Base-by-base conservation (phyloP, 2,888 invertebrate species). In the Tineola bisselliella region DNA sequence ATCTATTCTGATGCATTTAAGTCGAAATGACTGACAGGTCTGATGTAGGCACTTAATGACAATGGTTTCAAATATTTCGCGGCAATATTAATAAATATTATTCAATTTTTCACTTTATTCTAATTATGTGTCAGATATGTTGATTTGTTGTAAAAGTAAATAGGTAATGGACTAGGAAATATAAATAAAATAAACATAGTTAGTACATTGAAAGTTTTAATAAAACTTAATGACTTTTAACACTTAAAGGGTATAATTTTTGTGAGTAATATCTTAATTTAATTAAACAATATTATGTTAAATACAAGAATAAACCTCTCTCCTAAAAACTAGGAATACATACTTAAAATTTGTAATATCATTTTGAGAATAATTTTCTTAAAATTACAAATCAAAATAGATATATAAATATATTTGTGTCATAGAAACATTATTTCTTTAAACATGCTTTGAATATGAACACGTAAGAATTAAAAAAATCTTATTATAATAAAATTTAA, bases 261-360 rank as follows among this genome's bases (percentile, higher is more conserved):
- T 38, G n/a, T 38, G 38, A 38, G n/a, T 38, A 38, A 38, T 12
- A 38, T 38, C 38, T 38, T 38, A 6, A 38, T 38, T 6, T 10
- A 38, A 12, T 38, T 6, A 38, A 15, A 48, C 48, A 15, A 13
- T 15, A n/a, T 15, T 17, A 17, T 3, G n/a, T 48, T 48, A 17
- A 15, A 64, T 15, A 65, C 65, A 65, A 63, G 62, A 71, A 69
- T 73, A 71, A 73, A 71, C 74, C 76, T 75, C 77, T 77, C 75
- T 69, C 75, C 72, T 72, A 69, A 70, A 72, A 71, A 65, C 57
- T 62, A 62, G 38, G 54, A 54, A 61, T 48, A 48, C 25, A 48
- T 48, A 48, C n/a, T 13, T 48, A 48, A 15, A 3, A n/a, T 48
- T 48, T 48, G n/a, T n/a, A 48, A 43, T 43, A 5, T 43, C 4